A percentile compares a stretch with the other conserved stretches of the same genome.
Conservation (phyloP, 2,797 vertebrate species). For the Mastacembelus armatus region DNA sequence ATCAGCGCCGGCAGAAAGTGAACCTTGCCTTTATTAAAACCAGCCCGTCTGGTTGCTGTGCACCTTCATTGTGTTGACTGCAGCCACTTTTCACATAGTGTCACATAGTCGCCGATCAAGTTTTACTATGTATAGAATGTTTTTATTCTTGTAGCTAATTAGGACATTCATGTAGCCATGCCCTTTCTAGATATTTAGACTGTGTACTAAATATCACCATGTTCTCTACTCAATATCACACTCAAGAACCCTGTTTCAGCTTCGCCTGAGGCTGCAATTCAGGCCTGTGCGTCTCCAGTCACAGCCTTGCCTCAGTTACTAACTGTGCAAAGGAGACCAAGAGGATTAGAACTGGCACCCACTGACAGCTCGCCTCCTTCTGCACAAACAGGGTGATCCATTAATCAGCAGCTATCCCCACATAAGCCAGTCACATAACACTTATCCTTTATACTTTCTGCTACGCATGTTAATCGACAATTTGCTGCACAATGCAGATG, state of each 20-base stretch:
- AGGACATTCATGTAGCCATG: neutral
- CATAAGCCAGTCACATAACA: constrained; percentile 47
- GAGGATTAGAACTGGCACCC: constrained; percentile 59
- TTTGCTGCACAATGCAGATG: constrained; percentile 57
- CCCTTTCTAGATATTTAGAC: neutral
- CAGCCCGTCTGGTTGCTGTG: constrained; percentile 63
- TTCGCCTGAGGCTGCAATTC: constrained; percentile 65
- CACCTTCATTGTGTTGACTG: constrained; percentile 21
- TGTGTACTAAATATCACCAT: neutral
- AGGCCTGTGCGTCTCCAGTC: constrained; percentile 63
- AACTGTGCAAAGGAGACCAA: constrained; percentile 58
- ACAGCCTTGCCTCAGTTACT: constrained; percentile 37
- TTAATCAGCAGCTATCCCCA: constrained; percentile 47
- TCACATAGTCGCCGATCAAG: too few species aligned
- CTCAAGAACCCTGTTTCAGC: constrained; percentile 48
- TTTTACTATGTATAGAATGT: constrained; percentile 17
- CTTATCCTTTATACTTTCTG: constrained; percentile 47
- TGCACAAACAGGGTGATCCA: constrained; percentile 45
- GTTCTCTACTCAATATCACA: neutral
- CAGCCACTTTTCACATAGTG: too few species aligned
- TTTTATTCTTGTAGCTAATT: constrained; percentile 3
- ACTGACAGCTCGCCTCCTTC: constrained; percentile 41
- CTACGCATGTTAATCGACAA: constrained; percentile 39
- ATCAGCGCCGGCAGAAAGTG: constrained; percentile 45
- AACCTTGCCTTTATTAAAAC: constrained; percentile 54